phyloP scores from a whole-genome alignment of 2,888 invertebrate species.

The Molorchus minor region DNA sequence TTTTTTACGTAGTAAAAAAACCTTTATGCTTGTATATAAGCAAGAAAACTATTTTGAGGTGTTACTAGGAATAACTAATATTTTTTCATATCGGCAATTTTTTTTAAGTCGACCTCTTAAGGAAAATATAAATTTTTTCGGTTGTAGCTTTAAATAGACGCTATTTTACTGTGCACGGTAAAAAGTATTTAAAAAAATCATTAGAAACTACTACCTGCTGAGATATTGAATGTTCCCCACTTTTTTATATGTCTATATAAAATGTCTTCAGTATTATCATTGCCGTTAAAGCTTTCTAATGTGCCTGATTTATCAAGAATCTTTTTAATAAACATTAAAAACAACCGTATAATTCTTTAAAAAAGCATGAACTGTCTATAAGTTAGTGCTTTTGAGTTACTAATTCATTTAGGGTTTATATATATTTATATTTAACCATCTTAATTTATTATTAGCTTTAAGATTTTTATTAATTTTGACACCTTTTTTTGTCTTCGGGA shows the following conservation, averaged over 20 bases:
- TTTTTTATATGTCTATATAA: too few species aligned
- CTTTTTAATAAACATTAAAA: too few species aligned
- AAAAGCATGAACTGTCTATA: too few species aligned
- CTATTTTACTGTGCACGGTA: too few species aligned
- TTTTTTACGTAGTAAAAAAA: conserved; percentile 54
- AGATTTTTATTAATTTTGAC: conserved; percentile 31
- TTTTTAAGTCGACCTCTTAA: conserved; percentile 39
- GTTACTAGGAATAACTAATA: conserved; percentile 49
- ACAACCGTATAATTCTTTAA: too few species aligned
- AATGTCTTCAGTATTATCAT: too few species aligned
- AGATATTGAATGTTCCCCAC: too few species aligned
- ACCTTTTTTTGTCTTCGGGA: conserved; percentile 37
- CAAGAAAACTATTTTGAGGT: conserved; percentile 52
- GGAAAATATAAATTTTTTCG: conserved; percentile 35
- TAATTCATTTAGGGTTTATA: background rate
- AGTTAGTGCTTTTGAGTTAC: too few species aligned
- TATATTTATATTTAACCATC: conserved; percentile 11
- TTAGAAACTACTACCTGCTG: too few species aligned
- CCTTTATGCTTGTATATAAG: conserved; percentile 55
- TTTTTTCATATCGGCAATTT: conserved; percentile 54
- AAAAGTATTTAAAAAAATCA: too few species aligned
- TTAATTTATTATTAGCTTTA: conserved; percentile 23
- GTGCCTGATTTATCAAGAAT: too few species aligned
- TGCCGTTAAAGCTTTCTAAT: too few species aligned
- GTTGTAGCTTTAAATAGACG: conserved; percentile 24